These are phyloP conservation scores for Dysidea cf. avara DNA, from an alignment of 37 sponge, comb jelly and placozoan species.

Conservation along the genomic window DNA sequence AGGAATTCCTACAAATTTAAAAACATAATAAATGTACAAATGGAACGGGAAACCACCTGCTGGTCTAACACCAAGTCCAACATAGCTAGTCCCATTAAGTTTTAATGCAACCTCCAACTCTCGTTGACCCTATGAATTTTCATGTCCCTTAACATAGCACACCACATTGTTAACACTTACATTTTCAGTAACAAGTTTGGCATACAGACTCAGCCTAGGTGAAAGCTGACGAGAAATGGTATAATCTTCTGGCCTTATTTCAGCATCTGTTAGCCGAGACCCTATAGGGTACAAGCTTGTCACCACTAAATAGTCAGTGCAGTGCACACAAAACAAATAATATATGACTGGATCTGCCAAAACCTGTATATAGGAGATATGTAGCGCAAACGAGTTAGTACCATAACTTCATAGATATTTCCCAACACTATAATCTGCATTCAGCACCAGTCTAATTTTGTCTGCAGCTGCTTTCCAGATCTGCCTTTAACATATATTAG, in stretches of 20 bases:
- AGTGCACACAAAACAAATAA: neutral
- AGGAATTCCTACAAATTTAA: slow-evolving; percentile 15
- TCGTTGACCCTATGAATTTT: neutral
- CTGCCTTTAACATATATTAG: no score
- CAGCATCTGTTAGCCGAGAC: slow-evolving; percentile 13
- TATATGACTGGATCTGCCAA: no score
- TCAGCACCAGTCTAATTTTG: no score
- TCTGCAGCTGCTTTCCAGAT: no score
- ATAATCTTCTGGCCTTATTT: slow-evolving; percentile 26
- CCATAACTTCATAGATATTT: no score
- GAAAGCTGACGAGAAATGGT: slow-evolving; percentile 10
- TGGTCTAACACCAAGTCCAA: slow-evolving; percentile 47
- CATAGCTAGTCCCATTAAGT: slow-evolving; percentile 46
- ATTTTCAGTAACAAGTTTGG: slow-evolving; percentile 38
- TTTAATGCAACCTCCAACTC: slow-evolving; percentile 55
- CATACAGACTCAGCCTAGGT: slow-evolving; percentile 40
- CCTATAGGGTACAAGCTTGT: neutral
- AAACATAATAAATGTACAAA: neutral
- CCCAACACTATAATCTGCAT: no score
- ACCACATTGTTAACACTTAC: no score
- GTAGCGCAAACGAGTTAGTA: no score
- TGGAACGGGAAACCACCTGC: neutral
- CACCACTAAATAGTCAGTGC: neutral
- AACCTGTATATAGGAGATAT: no score
- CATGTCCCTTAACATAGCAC: no score